Base-by-base conservation (phyloP, 2,888 invertebrate genomes). In the Amblyjoppa fuscipennis region DNA sequence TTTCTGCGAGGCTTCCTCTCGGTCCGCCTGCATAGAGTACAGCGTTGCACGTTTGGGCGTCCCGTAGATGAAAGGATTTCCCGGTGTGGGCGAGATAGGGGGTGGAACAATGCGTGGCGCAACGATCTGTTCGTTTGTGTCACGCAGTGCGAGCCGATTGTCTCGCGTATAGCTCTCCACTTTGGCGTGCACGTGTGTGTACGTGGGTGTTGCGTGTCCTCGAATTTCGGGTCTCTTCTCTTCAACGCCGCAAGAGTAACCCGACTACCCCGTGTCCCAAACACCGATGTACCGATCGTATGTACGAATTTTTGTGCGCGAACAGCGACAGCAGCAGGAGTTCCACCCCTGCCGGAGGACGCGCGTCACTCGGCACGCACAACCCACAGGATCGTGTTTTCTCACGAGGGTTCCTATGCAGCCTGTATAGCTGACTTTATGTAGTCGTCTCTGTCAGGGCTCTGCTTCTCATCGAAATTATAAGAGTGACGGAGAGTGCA, bases 31-130 rank as follows among this genome's bases (percentile, higher is more conserved):
- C 11, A 59, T 28, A 20, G 13, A 11, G 49, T 66, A 66, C 20
- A 20, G n/a, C 66, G 7, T 4, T 16, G 20, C 25, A 45, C 64
- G 31, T 34, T 64, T 66, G 20, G 38, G 34, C 13, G 38, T 66
- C 66, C 49, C 76, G 20, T 53, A 51, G 66, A 76, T 81, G 68
- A 81, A 66, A 74, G 81, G 68, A 74, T 79, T 61, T 71, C 13
- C 56, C 61, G 28, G 49, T 71, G 71, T 41, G 53, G 41, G 49
- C n/a, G 71, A 38, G 64, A 70, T 38, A 34, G 20, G 49, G 38
- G 41, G 28, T 51, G 34, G 61, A 59, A 75, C 81, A 78, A 87
- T 86, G 76, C 81, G 81, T 79, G 78, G 77, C 71, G 68, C 81
- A 74, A 53, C 51, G 41, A 56, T 66, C 45, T 34, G 49, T 56